These are phyloP conservation scores for Opisthograptis luteolata DNA, from an alignment of 2,888 invertebrate species.

Conservation along the genomic window DNA sequence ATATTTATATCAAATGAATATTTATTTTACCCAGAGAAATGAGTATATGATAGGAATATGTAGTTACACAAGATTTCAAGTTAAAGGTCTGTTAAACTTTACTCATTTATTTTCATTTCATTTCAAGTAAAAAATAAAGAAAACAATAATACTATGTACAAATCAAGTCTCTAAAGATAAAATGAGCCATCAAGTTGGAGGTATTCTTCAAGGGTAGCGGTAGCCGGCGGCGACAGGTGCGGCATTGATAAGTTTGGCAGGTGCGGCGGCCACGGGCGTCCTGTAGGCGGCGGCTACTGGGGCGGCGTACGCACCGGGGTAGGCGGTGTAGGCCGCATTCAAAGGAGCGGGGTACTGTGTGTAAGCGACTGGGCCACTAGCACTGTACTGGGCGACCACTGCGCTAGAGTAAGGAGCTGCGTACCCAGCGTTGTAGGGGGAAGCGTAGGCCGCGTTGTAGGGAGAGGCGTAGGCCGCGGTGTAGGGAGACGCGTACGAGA, in stretches of 20 bases:
- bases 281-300: slow-evolving; percentile 44
- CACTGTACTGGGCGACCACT: slow-evolving; percentile 42
- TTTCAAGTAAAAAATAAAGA: slow-evolving; percentile 51
- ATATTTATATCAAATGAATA: too few species aligned
- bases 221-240: slow-evolving; percentile 61
- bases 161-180: slow-evolving; percentile 63
- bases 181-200: slow-evolving; percentile 54
- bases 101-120: slow-evolving; percentile 31
- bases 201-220: slow-evolving; percentile 67
- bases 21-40: too few species aligned
- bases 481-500: slow-evolving; percentile 35
- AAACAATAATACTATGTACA: slow-evolving; percentile 65
- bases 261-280: slow-evolving; percentile 37
- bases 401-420: slow-evolving; percentile 27
- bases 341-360: slow-evolving; percentile 23
- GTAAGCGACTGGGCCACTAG: slow-evolving; percentile 35
- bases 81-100: slow-evolving; percentile 3
- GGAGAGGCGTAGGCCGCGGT: slow-evolving; percentile 44
- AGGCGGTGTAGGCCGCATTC: slow-evolving; percentile 26
- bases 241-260: slow-evolving; percentile 58
- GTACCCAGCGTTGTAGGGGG: slow-evolving; percentile 33
- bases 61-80: not conserved
- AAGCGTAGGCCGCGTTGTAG: slow-evolving; percentile 38
- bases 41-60: too few species aligned
- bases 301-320: slow-evolving; percentile 37